A percentile compares a stretch with the other conserved stretches of the same genome.
Conservation (phyloP, 2,113 vertebrate genomes). For the Notarius lentiginosus region DNA sequence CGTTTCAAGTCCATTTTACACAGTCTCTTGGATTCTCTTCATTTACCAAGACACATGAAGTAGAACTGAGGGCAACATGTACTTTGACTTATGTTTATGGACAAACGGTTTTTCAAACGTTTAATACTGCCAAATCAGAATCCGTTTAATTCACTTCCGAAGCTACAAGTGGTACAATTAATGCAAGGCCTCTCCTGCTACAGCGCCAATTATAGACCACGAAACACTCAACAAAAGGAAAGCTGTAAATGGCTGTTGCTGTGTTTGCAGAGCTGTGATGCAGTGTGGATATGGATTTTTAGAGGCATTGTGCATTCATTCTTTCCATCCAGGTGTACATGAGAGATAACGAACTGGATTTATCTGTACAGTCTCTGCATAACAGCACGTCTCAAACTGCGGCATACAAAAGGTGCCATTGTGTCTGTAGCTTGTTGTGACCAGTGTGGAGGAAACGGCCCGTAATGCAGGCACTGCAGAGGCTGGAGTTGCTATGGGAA, state of each 20-base stretch:
- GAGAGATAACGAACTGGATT: constrained; percentile 54
- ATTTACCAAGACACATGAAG: constrained; percentile 3
- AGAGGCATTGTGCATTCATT: constrained; percentile 32
- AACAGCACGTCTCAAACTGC: constrained; percentile 35
- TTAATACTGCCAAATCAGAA: constrained; percentile 13
- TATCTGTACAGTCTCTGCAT: constrained; percentile 50
- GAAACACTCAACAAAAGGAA: constrained; percentile 29
- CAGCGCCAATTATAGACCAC: constrained; percentile 38
- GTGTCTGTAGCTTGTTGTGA: constrained; percentile 40
- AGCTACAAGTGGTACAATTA: constrained; percentile 23
- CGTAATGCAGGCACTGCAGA: constrained; percentile 55
- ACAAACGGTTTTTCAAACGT: constrained; percentile 13
- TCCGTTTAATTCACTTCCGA: constrained; percentile 21
- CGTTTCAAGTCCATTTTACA: constrained; percentile 7
- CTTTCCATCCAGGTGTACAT: constrained; percentile 50
- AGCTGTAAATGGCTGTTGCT: constrained; percentile 35
- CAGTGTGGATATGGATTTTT: constrained; percentile 36
- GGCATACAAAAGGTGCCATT: constrained; percentile 47
- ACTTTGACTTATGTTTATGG: not conserved
- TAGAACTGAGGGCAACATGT: not conserved
- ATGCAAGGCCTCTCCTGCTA: constrained; percentile 8
- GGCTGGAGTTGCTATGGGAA: constrained; percentile 65
- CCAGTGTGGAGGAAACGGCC: constrained; percentile 43
- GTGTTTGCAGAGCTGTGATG: constrained; percentile 28
- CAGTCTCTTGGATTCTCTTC: not conserved